Evolutionary conservation across 2,113 vertebrate species (phyloP), one percentile per base, ranked within the genome.

Genomic region (Turnix velox): DNA sequence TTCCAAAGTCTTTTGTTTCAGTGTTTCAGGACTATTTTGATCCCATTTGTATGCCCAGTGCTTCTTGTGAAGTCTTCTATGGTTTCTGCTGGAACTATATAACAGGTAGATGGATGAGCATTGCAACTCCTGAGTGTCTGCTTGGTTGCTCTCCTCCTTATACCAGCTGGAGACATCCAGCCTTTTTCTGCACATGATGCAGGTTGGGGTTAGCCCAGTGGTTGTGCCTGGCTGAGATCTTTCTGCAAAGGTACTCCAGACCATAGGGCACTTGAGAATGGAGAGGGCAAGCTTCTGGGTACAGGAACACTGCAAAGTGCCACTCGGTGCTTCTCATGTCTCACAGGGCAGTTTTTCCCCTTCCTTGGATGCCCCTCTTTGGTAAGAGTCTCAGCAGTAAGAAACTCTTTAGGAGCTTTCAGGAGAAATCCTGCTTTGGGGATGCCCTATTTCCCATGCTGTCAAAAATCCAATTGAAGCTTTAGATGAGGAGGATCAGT

Each of bases 1-100:
- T 85, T 90, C 54, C 78, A 42, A 73, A 92, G 63, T 54, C 62
- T 76, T 91, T 83, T 91, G 27, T 93, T 92, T 76, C 55, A 54
- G 39, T 0, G 0, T 85, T 87, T 89, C 71, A 67, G 54, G 52
- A 95, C 73, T 35, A 28, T 85, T 93, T 89, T 66, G 69, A 42
- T 89, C 71, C 66, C 42, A 27, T 80, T 73, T 89, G 12, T 49
- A 19, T 65, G 31, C 73, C 88, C 73, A 43, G 68, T 71, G 48
- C 61, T 78, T 33, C 43, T 81, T 39, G 58, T 52, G 72, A 69
- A 67, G 43, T 84, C 63, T 90, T 33, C 43, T 28, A 17, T 4
- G 25, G 43, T 78, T 94, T 55, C 68, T 61, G 0, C n/a, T 86
- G 68, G 55, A 84, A n/a, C 42, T 52, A 37, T 63, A 14, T 33